Conservation (phyloP, 1,140 invertebrate genomes). For the Homalodisca vitripennis region DNA sequence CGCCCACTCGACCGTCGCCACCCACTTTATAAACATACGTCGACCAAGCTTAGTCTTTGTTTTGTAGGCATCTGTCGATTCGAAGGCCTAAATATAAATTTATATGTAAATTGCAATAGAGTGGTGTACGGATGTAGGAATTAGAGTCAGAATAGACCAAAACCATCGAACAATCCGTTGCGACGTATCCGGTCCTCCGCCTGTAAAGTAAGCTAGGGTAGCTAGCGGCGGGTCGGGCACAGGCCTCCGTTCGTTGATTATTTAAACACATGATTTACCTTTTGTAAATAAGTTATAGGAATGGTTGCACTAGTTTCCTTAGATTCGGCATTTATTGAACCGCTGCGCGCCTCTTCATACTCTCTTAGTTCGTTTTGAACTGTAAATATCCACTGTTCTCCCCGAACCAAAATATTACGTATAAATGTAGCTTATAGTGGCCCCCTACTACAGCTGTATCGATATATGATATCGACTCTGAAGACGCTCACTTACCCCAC, state of each 20-base stretch:
- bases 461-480: conserved; percentile 25
- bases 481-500: conserved; percentile 31
- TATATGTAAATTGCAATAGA: conserved; percentile 27
- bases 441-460: conserved; percentile 32
- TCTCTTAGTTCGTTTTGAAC: conserved; percentile 13
- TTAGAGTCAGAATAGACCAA: conserved; percentile 26
- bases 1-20: too few species aligned
- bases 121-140: neutral
- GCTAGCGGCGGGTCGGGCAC: neutral
- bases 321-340: conserved; percentile 28
- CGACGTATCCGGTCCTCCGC: neutral
- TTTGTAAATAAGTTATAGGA: conserved; percentile 26
- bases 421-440: conserved; percentile 38
- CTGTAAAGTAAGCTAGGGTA: conserved; percentile 8
- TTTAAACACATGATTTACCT: neutral
- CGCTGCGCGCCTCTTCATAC: conserved; percentile 13
- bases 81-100: conserved; percentile 30
- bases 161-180: conserved; percentile 20
- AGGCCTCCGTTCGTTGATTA: neutral
- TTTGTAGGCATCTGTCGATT: conserved; percentile 25
- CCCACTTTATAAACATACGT: conserved; percentile 21
- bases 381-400: conserved; percentile 21
- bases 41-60: neutral
- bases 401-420: conserved; percentile 24
- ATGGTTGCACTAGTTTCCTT: conserved; percentile 23